Percentiles rank a stretch among this genome's conserved stretches.
phyloP scores from a whole-genome alignment of 2,888 invertebrate species.

The Drosophila phalerata region DNA sequence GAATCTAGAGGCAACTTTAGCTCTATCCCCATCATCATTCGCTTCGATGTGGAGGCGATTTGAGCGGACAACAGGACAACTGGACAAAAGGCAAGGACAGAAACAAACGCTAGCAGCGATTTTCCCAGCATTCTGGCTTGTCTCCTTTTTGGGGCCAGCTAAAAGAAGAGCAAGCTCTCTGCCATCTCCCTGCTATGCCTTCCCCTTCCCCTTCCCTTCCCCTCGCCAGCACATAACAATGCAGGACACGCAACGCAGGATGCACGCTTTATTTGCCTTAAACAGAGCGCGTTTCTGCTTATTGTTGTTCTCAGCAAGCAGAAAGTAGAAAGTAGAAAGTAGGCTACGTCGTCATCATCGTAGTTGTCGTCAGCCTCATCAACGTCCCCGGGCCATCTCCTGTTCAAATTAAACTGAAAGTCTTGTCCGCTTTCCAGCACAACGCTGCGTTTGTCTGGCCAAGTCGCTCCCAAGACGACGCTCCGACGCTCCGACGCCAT shows the following conservation, averaged over 20 bases:
- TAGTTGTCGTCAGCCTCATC: conserved; percentile 42
- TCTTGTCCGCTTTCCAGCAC: conserved; percentile 66
- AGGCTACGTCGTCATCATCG: conserved; percentile 46
- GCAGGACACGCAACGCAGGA: conserved; percentile 62
- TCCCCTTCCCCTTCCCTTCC: not conserved
- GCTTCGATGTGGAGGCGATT: conserved; percentile 10
- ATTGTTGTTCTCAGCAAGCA: conserved; percentile 35
- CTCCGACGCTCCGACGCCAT: conserved; percentile 7
- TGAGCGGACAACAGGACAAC: conserved; percentile 26
- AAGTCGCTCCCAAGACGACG: conserved; percentile 35
- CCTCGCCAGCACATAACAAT: conserved; percentile 34
- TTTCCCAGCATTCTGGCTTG: conserved; percentile 39
- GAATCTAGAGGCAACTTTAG: conserved; percentile 20
- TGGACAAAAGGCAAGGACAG: conserved; percentile 2
- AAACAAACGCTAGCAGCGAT: conserved; percentile 46
- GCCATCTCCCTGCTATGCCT: not conserved
- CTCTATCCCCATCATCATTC: conserved; percentile 23
- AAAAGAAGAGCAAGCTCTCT: conserved; percentile 11
- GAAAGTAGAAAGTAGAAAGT: conserved; percentile 18
- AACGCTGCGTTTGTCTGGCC: conserved; percentile 57
- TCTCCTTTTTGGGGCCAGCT: conserved; percentile 34
- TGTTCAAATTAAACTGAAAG: conserved; percentile 79
- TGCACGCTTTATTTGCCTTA: conserved; percentile 72
- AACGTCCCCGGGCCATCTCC: conserved; percentile 55
- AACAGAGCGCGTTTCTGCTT: conserved; percentile 51